A percentile compares a stretch with the other conserved stretches of the same genome.
These are phyloP conservation scores for Synergus laeviventris DNA, from an alignment of 2,888 invertebrate genomes.

Conservation along the genomic window DNA sequence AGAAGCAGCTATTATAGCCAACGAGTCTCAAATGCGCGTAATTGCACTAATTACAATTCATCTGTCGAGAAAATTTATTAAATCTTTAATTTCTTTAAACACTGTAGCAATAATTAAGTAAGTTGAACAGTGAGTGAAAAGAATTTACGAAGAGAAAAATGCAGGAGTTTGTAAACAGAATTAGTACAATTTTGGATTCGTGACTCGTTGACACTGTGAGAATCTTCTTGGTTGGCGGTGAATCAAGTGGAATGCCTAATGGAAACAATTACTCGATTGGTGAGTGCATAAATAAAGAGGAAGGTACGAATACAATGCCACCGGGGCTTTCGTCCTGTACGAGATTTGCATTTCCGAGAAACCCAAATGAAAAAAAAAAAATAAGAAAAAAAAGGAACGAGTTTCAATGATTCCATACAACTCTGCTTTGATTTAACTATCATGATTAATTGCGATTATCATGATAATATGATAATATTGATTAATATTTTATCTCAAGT, in stretches of 20 bases:
- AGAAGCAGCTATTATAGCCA: neutral
- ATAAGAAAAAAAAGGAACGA: neutral
- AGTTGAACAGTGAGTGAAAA: too few relatives aligned
- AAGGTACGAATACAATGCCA: constrained; percentile 43
- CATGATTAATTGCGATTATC: too few relatives aligned
- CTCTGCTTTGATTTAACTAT: neutral
- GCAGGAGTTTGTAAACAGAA: neutral
- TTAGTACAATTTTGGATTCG: constrained; percentile 31
- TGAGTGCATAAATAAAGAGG: constrained; percentile 49
- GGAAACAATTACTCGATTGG: constrained; percentile 49
- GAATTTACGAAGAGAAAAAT: neutral
- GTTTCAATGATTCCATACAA: neutral
- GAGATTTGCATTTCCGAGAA: constrained; percentile 45
- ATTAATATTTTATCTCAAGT: too few relatives aligned
- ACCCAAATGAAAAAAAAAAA: neutral
- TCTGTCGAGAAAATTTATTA: neutral
- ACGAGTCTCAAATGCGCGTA: neutral
- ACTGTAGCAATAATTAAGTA: neutral
- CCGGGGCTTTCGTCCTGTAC: constrained; percentile 34
- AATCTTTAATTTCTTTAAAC: neutral
- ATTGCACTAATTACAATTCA: neutral
- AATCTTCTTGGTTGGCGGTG: constrained; percentile 46
- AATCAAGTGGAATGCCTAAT: constrained; percentile 49
- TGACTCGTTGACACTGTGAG: constrained; percentile 47
- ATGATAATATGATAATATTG: too few relatives aligned